These are phyloP conservation scores for Portevinia maculata DNA, from an alignment of 2,888 invertebrate species.

Conservation along the genomic window DNA sequence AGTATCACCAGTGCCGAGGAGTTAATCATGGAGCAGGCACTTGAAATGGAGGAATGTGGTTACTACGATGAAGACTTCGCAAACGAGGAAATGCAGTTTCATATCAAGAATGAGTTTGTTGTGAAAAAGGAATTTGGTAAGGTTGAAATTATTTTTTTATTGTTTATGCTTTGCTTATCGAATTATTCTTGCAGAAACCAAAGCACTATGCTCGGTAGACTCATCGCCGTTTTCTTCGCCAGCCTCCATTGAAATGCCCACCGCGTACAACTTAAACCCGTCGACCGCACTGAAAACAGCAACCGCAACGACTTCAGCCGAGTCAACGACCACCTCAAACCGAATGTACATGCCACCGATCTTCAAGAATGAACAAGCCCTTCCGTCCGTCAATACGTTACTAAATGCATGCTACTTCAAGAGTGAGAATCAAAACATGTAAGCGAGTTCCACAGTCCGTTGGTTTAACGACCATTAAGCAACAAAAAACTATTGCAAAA, in stretches of 20 bases:
- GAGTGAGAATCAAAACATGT: conserved; percentile 64
- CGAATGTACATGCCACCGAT: conserved; percentile 76
- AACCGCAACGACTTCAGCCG: conserved; percentile 49
- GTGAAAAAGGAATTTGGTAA: conserved; percentile 80
- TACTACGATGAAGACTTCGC: conserved; percentile 79
- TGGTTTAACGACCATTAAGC: not conserved
- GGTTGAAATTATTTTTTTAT: conserved; percentile 11
- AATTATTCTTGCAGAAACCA: conserved; percentile 76
- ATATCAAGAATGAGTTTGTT: conserved; percentile 79
- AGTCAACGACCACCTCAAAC: conserved; percentile 65
- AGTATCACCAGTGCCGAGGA: conserved; percentile 82
- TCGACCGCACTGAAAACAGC: conserved; percentile 67
- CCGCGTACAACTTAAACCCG: conserved; percentile 53
- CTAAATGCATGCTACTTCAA: conserved; percentile 75
- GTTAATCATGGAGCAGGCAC: conserved; percentile 82
- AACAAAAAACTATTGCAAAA: conserved; percentile 23
- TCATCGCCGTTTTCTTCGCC: conserved; percentile 82
- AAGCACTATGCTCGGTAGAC: conserved; percentile 79
- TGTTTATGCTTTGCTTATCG: not conserved
- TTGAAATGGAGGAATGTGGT: conserved; percentile 82
- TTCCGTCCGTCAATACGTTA: conserved; percentile 82
- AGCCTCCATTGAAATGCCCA: conserved; percentile 79
- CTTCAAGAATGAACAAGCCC: conserved; percentile 77
- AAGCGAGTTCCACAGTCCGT: conserved; percentile 36
- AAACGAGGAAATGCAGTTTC: conserved; percentile 79